Percentiles rank a stretch among this genome's conserved stretches.
These are phyloP conservation scores for Pachyuromys duprasi DNA, from an alignment of 2,797 vertebrate species.

Conservation along the genomic window DNA sequence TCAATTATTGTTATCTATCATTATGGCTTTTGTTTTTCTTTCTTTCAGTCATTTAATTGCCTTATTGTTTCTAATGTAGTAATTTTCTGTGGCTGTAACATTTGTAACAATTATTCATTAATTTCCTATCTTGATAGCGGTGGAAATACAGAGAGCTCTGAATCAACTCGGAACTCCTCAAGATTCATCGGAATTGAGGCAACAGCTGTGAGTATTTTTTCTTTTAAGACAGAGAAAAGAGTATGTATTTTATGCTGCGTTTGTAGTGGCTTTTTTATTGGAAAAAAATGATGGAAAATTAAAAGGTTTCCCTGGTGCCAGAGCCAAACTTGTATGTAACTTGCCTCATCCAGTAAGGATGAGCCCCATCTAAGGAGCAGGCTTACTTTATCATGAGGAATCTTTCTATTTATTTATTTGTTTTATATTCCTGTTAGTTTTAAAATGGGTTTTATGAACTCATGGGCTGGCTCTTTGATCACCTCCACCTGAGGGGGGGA, in stretches of 20 bases:
- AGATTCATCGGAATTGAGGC: conserved; percentile 92
- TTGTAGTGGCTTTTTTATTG: neutral
- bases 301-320: neutral
- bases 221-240: neutral
- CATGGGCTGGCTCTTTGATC: too few species aligned
- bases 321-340: neutral
- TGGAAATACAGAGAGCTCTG: conserved; percentile 94
- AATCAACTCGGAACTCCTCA: conserved; percentile 93
- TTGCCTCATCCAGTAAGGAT: neutral
- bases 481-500: too few species aligned
- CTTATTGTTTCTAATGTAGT: conserved; percentile 27
- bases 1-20: neutral
- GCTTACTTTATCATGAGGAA: conserved; percentile 13
- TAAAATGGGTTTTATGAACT: neutral
- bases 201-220: conserved; percentile 93
- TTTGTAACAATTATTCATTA: conserved; percentile 33
- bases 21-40: conserved; percentile 9
- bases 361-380: neutral
- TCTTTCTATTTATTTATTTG: neutral
- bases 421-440: conserved; percentile 6
- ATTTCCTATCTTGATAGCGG: conserved; percentile 87
- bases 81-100: neutral
- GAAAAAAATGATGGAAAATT: neutral
- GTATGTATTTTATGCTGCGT: neutral
- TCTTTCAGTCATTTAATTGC: neutral